These are phyloP conservation scores for Ibidorhyncha struthersii DNA, from an alignment of 2,113 vertebrate species.

Conservation along the genomic window DNA sequence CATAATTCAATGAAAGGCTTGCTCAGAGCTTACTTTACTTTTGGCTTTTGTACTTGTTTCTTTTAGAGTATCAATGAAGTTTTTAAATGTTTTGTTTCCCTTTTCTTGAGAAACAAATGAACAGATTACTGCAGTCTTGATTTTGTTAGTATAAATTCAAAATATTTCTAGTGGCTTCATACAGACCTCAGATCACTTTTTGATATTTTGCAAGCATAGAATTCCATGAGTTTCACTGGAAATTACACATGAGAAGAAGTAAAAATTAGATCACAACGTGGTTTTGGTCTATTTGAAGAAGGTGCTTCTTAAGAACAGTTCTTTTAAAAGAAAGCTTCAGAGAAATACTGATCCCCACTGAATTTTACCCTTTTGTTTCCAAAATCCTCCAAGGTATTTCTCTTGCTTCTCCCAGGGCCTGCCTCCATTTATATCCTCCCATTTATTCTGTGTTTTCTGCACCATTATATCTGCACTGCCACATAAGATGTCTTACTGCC, in stretches of 20 bases:
- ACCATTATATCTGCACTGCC: not conserved
- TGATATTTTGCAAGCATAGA: not conserved
- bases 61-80: not conserved
- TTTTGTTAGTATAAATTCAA: not conserved
- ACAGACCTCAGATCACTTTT: not conserved
- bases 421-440: not conserved
- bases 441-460: not conserved
- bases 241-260: not conserved
- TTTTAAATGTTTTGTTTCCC: not conserved
- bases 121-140: not conserved
- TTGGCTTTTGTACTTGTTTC: not conserved
- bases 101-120: not conserved
- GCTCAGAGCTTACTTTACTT: not conserved
- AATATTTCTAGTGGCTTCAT: not conserved
- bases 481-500: not conserved
- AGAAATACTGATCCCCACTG: not conserved
- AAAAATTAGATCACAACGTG: not conserved
- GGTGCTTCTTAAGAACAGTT: not conserved
- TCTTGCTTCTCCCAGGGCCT: not conserved
- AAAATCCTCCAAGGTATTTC: not conserved
- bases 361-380: not conserved
- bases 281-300: not conserved
- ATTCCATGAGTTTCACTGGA: not conserved
- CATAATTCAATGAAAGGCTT: not conserved
- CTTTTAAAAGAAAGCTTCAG: not conserved